These are phyloP conservation scores for Melangyna quadrimaculata DNA, from an alignment of 2,888 invertebrate genomes.

Conservation along the genomic window DNA sequence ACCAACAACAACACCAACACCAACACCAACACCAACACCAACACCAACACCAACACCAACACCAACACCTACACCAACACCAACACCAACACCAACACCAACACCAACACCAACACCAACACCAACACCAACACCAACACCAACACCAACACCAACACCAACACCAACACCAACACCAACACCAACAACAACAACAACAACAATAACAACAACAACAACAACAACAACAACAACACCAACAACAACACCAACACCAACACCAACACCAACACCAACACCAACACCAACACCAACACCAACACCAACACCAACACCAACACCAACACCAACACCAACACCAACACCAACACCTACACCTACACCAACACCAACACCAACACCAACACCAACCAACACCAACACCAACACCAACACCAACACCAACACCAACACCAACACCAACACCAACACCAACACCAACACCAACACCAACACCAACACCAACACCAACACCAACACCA, in stretches of 20 bases:
- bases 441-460: not conserved
- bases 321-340: not conserved
- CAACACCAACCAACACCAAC: not conserved
- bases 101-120: not conserved
- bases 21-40: not conserved
- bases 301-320: not conserved
- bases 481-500: not conserved
- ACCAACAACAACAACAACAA: too few relatives aligned
- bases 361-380: not conserved
- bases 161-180: not conserved
- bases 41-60: not conserved
- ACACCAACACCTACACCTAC: not conserved
- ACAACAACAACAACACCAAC: too few relatives aligned
- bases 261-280: not conserved
- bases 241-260: not conserved
- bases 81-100: not conserved
- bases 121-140: not conserved
- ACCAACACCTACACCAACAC: not conserved
- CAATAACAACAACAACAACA: too few relatives aligned
- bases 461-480: not conserved
- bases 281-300: not conserved
- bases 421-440: not conserved
- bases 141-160: not conserved
- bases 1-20: not conserved
- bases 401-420: not conserved